Conservation (phyloP, 2,888 invertebrate species). For the Pseudanteris insignis region DNA sequence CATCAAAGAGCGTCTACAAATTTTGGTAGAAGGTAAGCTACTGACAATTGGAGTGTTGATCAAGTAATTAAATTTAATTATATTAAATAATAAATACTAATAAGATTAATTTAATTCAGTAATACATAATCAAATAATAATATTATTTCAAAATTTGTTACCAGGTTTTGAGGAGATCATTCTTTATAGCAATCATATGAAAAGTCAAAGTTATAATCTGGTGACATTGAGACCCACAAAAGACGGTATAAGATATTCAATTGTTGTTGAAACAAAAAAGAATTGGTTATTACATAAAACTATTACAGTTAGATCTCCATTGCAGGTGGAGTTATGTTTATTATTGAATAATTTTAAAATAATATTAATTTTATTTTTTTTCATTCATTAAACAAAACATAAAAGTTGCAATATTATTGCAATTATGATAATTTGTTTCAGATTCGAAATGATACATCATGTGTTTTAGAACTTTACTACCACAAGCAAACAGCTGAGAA, state of each 20-base stretch:
- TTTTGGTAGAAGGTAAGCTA: constrained; percentile 70
- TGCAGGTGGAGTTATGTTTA: too few relatives aligned
- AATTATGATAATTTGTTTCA: constrained; percentile 54
- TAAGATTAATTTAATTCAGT: too few relatives aligned
- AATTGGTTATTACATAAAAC: constrained; percentile 69
- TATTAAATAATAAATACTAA: too few relatives aligned
- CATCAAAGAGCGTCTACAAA: constrained; percentile 74
- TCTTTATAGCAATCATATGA: constrained; percentile 71
- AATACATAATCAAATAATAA: too few relatives aligned
- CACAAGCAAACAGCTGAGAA: constrained; percentile 77
- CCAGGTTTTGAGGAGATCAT: constrained; percentile 71
- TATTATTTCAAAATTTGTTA: too few relatives aligned
- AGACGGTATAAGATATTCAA: constrained; percentile 74
- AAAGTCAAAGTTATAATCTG: constrained; percentile 73
- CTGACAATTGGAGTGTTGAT: too few relatives aligned
- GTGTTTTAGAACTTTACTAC: constrained; percentile 79
- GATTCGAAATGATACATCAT: constrained; percentile 81
- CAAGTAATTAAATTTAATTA: too few relatives aligned
- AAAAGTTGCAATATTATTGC: background rate
- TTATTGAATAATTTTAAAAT: too few relatives aligned
- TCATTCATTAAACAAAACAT: too few relatives aligned
- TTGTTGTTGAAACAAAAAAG: constrained; percentile 74
- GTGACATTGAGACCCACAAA: constrained; percentile 73
- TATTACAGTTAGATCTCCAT: constrained; percentile 77
- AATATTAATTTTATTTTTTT: too few relatives aligned